These are phyloP conservation scores for Pteromalus puparum DNA, from an alignment of 1,140 invertebrate genomes.

Conservation along the genomic window DNA sequence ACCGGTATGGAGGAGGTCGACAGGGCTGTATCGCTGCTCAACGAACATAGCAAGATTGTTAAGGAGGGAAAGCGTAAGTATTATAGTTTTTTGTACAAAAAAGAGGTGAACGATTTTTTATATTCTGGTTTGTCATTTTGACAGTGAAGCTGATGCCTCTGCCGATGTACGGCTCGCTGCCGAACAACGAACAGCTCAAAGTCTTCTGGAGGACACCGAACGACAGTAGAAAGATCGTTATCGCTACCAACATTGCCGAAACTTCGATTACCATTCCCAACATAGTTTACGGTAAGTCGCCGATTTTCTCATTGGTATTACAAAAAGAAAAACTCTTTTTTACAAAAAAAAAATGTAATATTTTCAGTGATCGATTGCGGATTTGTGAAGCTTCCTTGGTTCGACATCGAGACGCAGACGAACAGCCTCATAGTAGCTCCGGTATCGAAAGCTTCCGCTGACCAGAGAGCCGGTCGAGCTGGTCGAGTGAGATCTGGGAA, in stretches of 20 bases:
- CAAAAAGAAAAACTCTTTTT: constrained; percentile 29
- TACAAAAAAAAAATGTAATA: constrained; percentile 34
- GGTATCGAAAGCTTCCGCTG: constrained; percentile 91
- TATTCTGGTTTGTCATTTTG: constrained; percentile 58
- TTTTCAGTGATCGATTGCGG: constrained; percentile 95
- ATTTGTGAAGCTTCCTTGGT: constrained; percentile 97
- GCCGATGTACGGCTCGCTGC: constrained; percentile 94
- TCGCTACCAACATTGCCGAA: constrained; percentile 98
- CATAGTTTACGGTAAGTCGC: constrained; percentile 86
- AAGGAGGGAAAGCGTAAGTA: constrained; percentile 72
- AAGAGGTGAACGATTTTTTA: not conserved
- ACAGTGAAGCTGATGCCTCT: constrained; percentile 85
- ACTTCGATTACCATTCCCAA: constrained; percentile 92
- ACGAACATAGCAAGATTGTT: constrained; percentile 79
- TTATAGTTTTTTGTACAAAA: constrained; percentile 25
- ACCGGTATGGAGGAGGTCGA: constrained; percentile 96
- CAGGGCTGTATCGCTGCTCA: constrained; percentile 81
- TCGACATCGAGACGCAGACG: constrained; percentile 88
- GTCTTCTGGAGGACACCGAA: constrained; percentile 88
- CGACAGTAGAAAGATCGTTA: constrained; percentile 90
- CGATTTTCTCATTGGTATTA: no score
- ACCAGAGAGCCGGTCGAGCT: constrained; percentile 94
- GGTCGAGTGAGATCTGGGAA: constrained; percentile 91
- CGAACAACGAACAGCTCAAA: constrained; percentile 89
- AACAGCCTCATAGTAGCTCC: constrained; percentile 91